Evolutionary conservation across 2,888 invertebrate genomes (phyloP).

Genomic region (Agriopis leucophaearia): DNA sequence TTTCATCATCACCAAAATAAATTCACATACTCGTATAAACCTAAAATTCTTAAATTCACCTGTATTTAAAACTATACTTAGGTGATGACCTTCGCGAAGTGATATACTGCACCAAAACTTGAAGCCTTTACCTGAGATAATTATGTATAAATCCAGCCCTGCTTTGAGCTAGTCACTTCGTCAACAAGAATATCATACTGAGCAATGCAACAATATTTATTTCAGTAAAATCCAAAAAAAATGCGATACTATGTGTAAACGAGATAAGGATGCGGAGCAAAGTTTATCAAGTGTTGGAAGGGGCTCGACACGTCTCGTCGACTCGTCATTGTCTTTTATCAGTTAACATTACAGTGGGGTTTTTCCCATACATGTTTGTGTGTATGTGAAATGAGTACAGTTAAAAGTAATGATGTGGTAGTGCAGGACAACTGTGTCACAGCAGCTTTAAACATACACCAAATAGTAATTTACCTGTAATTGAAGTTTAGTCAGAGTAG

Average conservation of each 20-base stretch:
- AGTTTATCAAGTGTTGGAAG: conserved; percentile 50
- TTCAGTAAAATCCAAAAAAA: conserved; percentile 16
- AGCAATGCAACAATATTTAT: conserved; percentile 15
- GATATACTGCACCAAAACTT: too few species aligned
- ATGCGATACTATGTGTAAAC: conserved; percentile 18
- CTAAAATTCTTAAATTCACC: too few species aligned
- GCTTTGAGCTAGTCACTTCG: background rate
- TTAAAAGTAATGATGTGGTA: background rate
- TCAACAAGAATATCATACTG: conserved; percentile 6
- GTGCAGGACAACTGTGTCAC: background rate
- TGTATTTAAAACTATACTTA: too few species aligned
- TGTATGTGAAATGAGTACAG: background rate
- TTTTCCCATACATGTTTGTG: conserved; percentile 9
- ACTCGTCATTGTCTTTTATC: conserved; percentile 40
- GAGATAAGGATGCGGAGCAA: conserved; percentile 50
- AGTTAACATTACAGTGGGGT: conserved; percentile 30
- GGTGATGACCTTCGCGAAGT: too few species aligned
- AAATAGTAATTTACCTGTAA: too few species aligned
- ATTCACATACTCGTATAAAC: background rate
- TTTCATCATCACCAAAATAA: too few species aligned
- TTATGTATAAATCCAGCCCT: background rate
- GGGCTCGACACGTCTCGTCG: conserved; percentile 49
- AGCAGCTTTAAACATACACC: background rate
- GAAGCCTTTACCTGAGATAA: background rate
- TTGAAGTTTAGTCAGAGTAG: too few species aligned